phyloP scores from a whole-genome alignment of 2,888 invertebrate genomes.

The Meteorus cinctellus region DNA sequence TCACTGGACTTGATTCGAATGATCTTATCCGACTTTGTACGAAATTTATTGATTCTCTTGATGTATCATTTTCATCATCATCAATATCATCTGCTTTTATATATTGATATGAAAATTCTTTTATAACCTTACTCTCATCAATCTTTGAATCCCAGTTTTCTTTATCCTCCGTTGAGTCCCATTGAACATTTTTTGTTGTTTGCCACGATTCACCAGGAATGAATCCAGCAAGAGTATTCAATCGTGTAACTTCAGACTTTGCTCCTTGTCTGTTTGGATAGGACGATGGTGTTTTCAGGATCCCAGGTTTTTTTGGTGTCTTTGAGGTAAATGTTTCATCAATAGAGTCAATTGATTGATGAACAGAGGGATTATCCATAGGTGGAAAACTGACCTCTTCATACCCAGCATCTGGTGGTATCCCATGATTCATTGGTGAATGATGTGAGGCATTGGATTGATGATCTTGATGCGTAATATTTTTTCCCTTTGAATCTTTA shows the following conservation, averaged over 20 bases:
- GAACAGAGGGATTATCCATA: constrained; percentile 25
- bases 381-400: constrained; percentile 61
- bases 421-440: constrained; percentile 50
- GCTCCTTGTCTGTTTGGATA: constrained; percentile 55
- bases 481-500: constrained; percentile 44
- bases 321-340: constrained; percentile 43
- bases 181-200: constrained; percentile 63
- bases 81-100: constrained; percentile 62
- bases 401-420: constrained; percentile 68
- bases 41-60: constrained; percentile 56
- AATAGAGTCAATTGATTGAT: neutral
- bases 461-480: constrained; percentile 32
- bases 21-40: constrained; percentile 67
- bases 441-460: constrained; percentile 28
- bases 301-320: constrained; percentile 62
- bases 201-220: constrained; percentile 60
- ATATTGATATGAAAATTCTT: constrained; percentile 72
- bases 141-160: constrained; percentile 66
- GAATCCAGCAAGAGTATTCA: constrained; percentile 55
- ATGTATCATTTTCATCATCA: constrained; percentile 56
- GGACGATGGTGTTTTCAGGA: constrained; percentile 61
- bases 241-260: constrained; percentile 52
- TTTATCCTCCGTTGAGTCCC: constrained; percentile 61
- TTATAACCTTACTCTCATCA: constrained; percentile 70
- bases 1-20: constrained; percentile 63